Base-by-base conservation (phyloP, 2,797 vertebrate genomes). In the Catamblyrhynchus diadema region DNA sequence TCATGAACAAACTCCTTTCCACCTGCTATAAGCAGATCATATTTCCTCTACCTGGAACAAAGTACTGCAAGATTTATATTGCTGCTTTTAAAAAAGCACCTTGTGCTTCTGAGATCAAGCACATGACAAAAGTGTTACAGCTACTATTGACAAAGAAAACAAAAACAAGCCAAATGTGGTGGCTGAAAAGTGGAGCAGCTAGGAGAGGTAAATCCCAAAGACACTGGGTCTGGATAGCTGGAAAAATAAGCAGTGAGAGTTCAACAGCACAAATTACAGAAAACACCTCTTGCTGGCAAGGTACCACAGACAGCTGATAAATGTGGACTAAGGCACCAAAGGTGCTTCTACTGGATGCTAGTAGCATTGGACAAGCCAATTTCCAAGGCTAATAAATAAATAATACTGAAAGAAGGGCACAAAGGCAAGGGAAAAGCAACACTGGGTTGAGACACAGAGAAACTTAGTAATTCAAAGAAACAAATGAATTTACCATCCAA, bases 401-500 rank as follows among this genome's bases (percentile, higher is more conserved):
- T 41, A 80, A 37, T 14, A 67, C 6, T 28, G 20, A 47, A 51
- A 57, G n/a, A 22, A 79, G 22, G 54, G 67, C 37, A 91, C 7
- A 72, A 20, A 39, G 11, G 19, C 39, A 69, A n/a, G 25, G 17
- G 9, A 83, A 94, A 88, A 85, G 37, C 30, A 93, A 48, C 16
- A 50, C 0, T 23, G 17, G 6, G 10, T 21, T 54, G 47, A 73
- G 4, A 72, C 7, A 42, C 20, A 65, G 30, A 81, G 42, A 65
- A 91, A 30, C 28, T 8, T 10, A 65, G 20, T 14, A 81, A 86
- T 35, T 72, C 27, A 65, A 54, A 83, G 59, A 83, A 78, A 75
- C 23, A 44, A 44, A 53, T 1, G 1, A 35, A 96, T 90, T 96
- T 97, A 99, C 99, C 98, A 95, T 98, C 98, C 77, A 99, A 97